Evolutionary conservation across 1,140 invertebrate genomes (phyloP).

Genomic region (Bombus impatiens): DNA sequence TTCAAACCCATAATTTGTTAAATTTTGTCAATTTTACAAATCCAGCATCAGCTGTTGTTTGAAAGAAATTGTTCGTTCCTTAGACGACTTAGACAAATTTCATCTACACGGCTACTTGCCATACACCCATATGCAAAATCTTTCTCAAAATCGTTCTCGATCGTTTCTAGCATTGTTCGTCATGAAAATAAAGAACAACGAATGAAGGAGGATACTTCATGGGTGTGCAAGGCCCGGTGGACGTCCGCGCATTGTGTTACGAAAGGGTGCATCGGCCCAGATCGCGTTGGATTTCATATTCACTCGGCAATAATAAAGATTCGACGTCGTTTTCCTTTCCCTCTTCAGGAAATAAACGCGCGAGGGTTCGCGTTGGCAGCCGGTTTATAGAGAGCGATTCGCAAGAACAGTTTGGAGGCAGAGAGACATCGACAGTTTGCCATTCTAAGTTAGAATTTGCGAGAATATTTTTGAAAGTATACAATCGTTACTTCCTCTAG

Average conservation of each 20-base stretch:
- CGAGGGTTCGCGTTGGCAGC: constrained; percentile 17
- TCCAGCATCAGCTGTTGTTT: background rate
- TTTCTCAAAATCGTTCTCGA: background rate
- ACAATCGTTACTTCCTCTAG: background rate
- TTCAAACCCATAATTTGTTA: no score
- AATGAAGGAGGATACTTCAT: background rate
- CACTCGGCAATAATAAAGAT: constrained; percentile 55
- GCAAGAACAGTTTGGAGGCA: background rate
- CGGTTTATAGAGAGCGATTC: background rate
- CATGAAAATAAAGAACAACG: constrained; percentile 11
- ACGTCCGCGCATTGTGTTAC: constrained; percentile 29
- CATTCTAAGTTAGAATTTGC: background rate
- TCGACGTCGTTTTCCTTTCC: constrained; percentile 32
- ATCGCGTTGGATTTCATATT: constrained; percentile 53
- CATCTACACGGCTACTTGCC: background rate
- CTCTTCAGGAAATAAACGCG: constrained; percentile 41
- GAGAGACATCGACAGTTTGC: background rate
- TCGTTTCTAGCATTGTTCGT: constrained; percentile 21
- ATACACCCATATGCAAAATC: background rate
- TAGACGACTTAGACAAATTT: background rate
- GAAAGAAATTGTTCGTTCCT: background rate
- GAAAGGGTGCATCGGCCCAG: constrained; percentile 55
- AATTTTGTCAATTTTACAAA: background rate
- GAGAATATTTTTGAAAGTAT: background rate
- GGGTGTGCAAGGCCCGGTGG: constrained; percentile 23